These are phyloP conservation scores for Desoria tigrina DNA, from an alignment of 2,888 invertebrate species.

Conservation along the genomic window DNA sequence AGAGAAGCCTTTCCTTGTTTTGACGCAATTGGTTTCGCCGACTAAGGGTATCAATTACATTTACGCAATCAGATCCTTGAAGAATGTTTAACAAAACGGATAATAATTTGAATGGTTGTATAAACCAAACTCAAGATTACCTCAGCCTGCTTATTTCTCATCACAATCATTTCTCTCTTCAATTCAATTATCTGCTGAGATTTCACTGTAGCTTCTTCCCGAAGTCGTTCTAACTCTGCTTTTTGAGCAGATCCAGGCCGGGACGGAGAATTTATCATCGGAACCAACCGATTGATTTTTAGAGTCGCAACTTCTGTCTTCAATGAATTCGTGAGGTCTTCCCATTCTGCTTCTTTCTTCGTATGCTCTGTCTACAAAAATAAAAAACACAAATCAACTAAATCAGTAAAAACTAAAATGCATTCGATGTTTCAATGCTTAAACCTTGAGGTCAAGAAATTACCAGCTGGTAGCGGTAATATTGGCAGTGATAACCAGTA, in stretches of 20 bases:
- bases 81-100: too few relatives aligned
- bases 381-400: too few relatives aligned
- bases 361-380: background rate
- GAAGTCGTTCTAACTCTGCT: slow-evolving; percentile 37
- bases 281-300: slow-evolving; percentile 41
- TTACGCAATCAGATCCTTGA: too few relatives aligned
- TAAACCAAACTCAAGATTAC: slow-evolving; percentile 21
- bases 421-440: too few relatives aligned
- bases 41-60: background rate
- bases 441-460: too few relatives aligned
- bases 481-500: too few relatives aligned
- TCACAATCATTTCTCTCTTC: slow-evolving; percentile 38
- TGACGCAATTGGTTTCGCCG: background rate
- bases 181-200: slow-evolving; percentile 40
- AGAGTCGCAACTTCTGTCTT: slow-evolving; percentile 48
- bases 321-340: slow-evolving; percentile 38
- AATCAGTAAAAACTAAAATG: too few relatives aligned
- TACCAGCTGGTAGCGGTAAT: too few relatives aligned
- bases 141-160: slow-evolving; percentile 36
- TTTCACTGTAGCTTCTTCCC: slow-evolving; percentile 39
- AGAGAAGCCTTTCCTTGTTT: background rate
- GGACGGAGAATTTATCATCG: slow-evolving; percentile 10
- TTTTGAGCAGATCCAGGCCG: slow-evolving; percentile 21
- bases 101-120: too few relatives aligned
- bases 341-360: slow-evolving; percentile 25